phyloP scores from a whole-genome alignment of 2,113 vertebrate genomes.

The Dasyprocta punctata region DNA sequence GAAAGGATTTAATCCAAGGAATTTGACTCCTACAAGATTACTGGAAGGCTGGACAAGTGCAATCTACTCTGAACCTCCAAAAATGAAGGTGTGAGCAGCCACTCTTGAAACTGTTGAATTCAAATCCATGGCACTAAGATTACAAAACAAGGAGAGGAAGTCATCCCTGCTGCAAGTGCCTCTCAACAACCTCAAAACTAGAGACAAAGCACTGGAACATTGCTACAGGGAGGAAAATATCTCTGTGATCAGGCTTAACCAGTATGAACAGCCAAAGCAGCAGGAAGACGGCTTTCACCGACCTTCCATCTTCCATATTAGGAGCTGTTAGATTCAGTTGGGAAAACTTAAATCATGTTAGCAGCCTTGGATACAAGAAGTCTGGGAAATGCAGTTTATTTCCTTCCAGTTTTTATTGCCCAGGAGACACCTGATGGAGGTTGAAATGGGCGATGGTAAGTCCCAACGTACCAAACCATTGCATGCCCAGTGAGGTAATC shows the following conservation, averaged over 20 bases:
- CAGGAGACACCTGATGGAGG: background rate
- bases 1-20: background rate
- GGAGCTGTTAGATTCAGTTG: background rate
- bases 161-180: background rate
- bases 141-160: background rate
- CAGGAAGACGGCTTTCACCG: background rate
- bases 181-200: background rate
- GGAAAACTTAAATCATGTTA: background rate
- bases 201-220: background rate
- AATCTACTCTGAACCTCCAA: background rate
- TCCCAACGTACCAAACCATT: background rate
- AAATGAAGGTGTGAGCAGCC: background rate
- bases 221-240: too few species aligned
- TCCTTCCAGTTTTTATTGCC: background rate
- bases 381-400: background rate
- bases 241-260: background rate
- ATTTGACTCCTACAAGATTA: background rate
- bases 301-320: background rate
- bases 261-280: background rate
- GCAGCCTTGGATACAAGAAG: background rate
- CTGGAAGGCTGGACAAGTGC: background rate
- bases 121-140: background rate
- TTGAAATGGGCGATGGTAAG: background rate
- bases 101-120: background rate
- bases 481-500: background rate